phyloP scores from a whole-genome alignment of 2,888 invertebrate species.

The Byasa hedistus region DNA sequence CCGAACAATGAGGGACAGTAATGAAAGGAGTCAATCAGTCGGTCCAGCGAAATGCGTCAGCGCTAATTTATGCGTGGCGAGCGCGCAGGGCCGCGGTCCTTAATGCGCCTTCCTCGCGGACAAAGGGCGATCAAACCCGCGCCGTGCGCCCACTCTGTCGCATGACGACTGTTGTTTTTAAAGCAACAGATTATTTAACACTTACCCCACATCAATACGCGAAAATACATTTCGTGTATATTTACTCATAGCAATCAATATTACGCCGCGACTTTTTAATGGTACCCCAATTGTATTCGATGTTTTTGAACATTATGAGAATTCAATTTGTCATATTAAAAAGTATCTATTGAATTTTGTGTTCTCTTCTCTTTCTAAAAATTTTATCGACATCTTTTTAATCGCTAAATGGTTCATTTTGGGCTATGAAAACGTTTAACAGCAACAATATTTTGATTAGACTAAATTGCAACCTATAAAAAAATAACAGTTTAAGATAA shows the following conservation, averaged over 20 bases:
- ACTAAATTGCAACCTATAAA: no score
- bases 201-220: not conserved
- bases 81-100: conserved; percentile 43
- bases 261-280: not conserved
- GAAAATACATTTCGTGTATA: not conserved
- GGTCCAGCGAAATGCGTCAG: conserved; percentile 67
- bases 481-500: no score
- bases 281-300: no score
- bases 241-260: not conserved
- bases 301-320: no score
- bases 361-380: no score
- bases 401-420: no score
- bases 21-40: conserved; percentile 80
- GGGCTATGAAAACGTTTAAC: no score
- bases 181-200: not conserved
- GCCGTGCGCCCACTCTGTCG: conserved; percentile 30
- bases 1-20: conserved; percentile 73
- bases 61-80: conserved; percentile 68
- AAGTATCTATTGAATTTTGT: no score
- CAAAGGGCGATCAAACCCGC: conserved; percentile 57
- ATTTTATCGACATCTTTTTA: no score
- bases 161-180: conserved; percentile 27
- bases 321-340: no score
- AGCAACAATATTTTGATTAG: no score
- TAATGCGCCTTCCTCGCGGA: conserved; percentile 50